Conservation (phyloP, 92 coral and sea anemone species). For the Bergia sp. region DNA sequence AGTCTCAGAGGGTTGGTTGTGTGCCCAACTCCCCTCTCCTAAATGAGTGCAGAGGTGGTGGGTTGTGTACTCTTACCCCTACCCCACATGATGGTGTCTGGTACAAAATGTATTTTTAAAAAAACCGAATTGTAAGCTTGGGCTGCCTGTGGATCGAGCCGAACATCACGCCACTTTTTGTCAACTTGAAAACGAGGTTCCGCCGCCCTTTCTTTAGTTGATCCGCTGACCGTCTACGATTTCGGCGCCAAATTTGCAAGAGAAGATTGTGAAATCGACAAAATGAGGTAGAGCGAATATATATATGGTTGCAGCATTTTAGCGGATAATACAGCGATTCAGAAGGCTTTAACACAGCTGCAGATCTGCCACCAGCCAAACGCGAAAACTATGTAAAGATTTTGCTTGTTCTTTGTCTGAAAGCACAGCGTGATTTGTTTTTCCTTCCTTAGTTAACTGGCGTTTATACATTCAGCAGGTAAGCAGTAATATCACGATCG, state of each 20-base stretch:
- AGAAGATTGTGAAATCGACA: conserved; percentile 33
- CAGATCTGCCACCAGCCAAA: neutral
- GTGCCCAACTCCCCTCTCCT: no score
- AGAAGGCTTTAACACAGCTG: neutral
- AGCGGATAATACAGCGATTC: neutral
- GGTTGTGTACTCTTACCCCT: no score
- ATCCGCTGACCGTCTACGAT: conserved; percentile 40
- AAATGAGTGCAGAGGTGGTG: no score
- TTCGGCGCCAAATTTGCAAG: conserved; percentile 38
- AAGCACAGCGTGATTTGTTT: neutral
- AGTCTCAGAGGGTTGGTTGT: no score
- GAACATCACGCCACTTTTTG: neutral
- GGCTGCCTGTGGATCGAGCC: no score
- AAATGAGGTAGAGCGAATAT: neutral
- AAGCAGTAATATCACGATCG: neutral
- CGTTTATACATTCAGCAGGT: neutral
- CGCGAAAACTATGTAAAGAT: neutral
- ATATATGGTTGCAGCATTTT: neutral
- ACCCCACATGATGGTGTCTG: no score
- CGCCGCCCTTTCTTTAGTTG: neutral
- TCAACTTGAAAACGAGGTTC: neutral
- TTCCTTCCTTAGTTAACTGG: neutral
- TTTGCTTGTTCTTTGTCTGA: neutral
- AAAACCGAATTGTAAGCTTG: no score
- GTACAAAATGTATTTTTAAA: no score